These are phyloP conservation scores for Pyralis farinalis DNA, from an alignment of 2,888 invertebrate species.

Conservation along the genomic window DNA sequence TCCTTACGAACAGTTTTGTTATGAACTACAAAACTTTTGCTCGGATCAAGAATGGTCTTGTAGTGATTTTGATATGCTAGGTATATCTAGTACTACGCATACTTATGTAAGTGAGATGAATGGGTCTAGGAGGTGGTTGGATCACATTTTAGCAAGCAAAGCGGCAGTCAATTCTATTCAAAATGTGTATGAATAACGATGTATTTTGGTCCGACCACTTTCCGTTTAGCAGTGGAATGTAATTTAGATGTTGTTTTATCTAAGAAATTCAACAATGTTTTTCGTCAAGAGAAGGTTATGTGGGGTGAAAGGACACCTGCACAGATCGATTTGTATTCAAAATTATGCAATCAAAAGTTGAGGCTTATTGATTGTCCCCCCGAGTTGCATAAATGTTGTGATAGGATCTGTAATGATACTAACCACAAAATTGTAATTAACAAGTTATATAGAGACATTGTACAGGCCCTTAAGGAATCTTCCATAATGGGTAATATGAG, in stretches of 20 bases:
- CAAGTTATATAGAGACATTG: conserved; percentile 4
- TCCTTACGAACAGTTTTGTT: too few species aligned
- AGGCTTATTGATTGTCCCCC: conserved; percentile 7
- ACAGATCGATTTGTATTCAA: conserved; percentile 5
- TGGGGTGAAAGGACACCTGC: conserved; percentile 2
- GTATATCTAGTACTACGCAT: too few species aligned
- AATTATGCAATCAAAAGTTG: conserved; percentile 8
- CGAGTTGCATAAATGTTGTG: conserved; percentile 1
- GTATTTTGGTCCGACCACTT: conserved; percentile 18
- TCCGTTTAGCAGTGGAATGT: conserved; percentile 11
- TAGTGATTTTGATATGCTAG: too few species aligned
- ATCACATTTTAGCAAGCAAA: conserved; percentile 12
- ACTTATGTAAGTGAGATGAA: too few species aligned
- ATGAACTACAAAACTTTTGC: too few species aligned
- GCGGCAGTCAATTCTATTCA: conserved; percentile 3
- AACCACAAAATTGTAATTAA: background rate
- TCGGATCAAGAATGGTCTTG: too few species aligned
- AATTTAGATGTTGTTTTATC: conserved; percentile 4
- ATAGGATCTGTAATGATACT: conserved; percentile 1
- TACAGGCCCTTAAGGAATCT: background rate
- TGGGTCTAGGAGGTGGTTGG: conserved; percentile 10
- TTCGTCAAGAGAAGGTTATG: background rate
- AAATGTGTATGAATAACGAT: conserved; percentile 3
- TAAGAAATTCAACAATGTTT: background rate
- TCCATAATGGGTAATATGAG: background rate